A percentile compares a stretch with the other conserved stretches of the same genome.
Evolutionary conservation across 2,113 vertebrate species (phyloP).

Genomic region (Chauna torquata): DNA sequence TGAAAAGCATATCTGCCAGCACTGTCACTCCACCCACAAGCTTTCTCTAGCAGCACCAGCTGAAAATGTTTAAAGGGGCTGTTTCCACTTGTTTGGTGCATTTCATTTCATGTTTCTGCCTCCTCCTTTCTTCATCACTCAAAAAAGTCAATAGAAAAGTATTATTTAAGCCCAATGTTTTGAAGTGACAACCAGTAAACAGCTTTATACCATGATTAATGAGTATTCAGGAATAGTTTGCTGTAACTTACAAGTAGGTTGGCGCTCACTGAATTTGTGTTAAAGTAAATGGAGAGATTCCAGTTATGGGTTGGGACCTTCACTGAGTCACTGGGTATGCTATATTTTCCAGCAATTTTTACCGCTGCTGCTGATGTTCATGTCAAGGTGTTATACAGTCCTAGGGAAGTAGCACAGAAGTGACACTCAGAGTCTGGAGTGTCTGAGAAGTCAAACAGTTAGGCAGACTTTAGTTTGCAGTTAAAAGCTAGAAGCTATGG

Average conservation of each 20-base stretch:
- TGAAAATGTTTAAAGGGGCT: constrained; percentile 71
- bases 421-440: neutral
- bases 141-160: neutral
- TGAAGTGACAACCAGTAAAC: constrained; percentile 65
- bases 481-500: neutral
- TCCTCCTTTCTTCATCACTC: neutral
- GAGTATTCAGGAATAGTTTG: constrained; percentile 47
- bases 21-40: constrained; percentile 19
- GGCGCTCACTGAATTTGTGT: neutral
- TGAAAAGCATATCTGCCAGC: constrained; percentile 66
- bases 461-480: neutral
- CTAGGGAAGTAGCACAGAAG: neutral
- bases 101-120: constrained; percentile 45
- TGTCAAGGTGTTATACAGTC: neutral
- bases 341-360: neutral
- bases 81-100: constrained; percentile 67
- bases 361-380: neutral
- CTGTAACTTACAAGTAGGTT: constrained; percentile 37
- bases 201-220: constrained; percentile 64
- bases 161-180: neutral
- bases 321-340: neutral
- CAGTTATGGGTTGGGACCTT: neutral
- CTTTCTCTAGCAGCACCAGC: constrained; percentile 55
- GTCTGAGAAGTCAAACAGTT: neutral
- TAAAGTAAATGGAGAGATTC: neutral